phyloP scores from a whole-genome alignment of 2,113 vertebrate species.

The Melanocharis versteri region DNA sequence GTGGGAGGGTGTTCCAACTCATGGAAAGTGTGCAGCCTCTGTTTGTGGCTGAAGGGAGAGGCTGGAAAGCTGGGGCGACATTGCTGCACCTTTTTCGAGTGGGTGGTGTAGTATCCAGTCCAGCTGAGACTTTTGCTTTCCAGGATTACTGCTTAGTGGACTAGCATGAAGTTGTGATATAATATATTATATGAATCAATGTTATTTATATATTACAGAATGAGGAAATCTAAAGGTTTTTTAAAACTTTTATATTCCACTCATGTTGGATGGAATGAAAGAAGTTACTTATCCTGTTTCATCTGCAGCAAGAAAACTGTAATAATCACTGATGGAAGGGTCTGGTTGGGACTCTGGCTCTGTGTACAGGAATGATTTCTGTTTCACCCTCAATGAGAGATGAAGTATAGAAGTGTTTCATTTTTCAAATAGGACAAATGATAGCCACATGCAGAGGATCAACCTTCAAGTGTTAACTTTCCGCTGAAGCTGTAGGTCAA shows the following conservation, averaged over 20 bases:
- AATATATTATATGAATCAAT: neutral
- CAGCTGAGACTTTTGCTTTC: neutral
- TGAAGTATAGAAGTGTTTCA: neutral
- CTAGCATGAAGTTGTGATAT: neutral
- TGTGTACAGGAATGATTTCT: neutral
- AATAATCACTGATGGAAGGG: neutral
- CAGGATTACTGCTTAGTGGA: neutral
- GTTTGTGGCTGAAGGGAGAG: neutral
- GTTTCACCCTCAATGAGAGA: neutral
- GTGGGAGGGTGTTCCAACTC: neutral
- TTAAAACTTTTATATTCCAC: neutral
- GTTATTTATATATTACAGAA: neutral
- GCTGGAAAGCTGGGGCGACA: neutral
- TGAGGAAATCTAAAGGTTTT: neutral
- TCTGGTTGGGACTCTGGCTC: neutral
- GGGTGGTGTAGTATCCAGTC: neutral
- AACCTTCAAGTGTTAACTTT: neutral
- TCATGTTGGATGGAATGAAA: neutral
- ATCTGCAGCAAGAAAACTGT: neutral
- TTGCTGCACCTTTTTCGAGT: rapidly evolving
- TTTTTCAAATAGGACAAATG: neutral
- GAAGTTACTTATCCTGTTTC: neutral
- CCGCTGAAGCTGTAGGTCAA: neutral
- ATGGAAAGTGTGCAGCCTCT: neutral
- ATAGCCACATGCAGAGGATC: neutral